A percentile compares a stretch with the other conserved stretches of the same genome.
These are phyloP conservation scores for Chlorops oryzae DNA, from an alignment of 1,140 invertebrate genomes.

Conservation along the genomic window DNA sequence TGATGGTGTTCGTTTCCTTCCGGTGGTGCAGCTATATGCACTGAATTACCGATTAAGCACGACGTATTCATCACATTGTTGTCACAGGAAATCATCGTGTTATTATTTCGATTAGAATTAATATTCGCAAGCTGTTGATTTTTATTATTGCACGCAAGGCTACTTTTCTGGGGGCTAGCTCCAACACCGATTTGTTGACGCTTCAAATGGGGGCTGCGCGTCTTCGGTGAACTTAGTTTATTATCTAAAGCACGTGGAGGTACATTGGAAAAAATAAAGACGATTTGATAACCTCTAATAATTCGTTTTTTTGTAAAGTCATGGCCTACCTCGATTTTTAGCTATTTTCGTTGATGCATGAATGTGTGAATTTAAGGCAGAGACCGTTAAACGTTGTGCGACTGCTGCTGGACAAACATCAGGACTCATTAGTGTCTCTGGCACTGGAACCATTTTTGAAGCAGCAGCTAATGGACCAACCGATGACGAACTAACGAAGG, in stretches of 20 bases:
- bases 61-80: background rate
- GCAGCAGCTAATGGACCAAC: slow-evolving; percentile 64
- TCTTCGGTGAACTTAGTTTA: slow-evolving; percentile 41
- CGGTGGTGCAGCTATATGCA: slow-evolving; percentile 10
- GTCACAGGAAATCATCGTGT: background rate
- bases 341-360: slow-evolving; percentile 35
- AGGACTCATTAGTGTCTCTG: slow-evolving; percentile 78
- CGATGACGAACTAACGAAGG: no score
- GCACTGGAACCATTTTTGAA: slow-evolving; percentile 77
- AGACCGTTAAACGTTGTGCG: slow-evolving; percentile 35
- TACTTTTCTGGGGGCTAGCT: slow-evolving; percentile 33
- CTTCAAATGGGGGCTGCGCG: slow-evolving; percentile 36
- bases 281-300: background rate
- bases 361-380: slow-evolving; percentile 32
- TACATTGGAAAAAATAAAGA: background rate
- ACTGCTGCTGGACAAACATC: slow-evolving; percentile 59
- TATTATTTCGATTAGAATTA: slow-evolving; percentile 2
- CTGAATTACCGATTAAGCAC: slow-evolving; percentile 11
- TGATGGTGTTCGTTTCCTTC: no score
- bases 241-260: slow-evolving; percentile 25
- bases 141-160: slow-evolving; percentile 6
- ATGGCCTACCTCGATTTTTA: slow-evolving; percentile 41
- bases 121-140: slow-evolving; percentile 1
- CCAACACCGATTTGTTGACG: slow-evolving; percentile 25
- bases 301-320: background rate